phyloP scores from a whole-genome alignment of 1,140 invertebrate genomes.

The Goniozus legneri region DNA sequence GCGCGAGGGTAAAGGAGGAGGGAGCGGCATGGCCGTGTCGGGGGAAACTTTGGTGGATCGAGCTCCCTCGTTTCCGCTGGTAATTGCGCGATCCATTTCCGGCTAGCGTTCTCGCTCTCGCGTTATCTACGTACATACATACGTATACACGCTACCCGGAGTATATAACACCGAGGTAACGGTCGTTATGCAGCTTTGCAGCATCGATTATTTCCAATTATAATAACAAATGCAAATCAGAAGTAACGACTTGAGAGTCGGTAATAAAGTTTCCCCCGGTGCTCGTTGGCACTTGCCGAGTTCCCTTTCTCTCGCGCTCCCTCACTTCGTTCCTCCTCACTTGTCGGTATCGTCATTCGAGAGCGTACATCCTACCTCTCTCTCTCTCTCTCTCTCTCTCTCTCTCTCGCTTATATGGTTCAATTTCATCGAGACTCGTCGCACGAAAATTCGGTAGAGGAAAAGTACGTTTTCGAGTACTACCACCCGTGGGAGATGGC shows the following conservation, averaged over 20 bases:
- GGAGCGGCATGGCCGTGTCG: constrained; percentile 10
- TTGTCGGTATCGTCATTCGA: no score
- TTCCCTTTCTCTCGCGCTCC: neutral
- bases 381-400: no score
- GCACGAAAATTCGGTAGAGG: no score
- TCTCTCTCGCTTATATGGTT: no score
- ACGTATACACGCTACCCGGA: no score
- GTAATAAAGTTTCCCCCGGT: constrained; percentile 44
- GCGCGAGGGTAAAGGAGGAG: neutral
- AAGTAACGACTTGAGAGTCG: constrained; percentile 45
- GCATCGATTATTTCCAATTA: constrained; percentile 53
- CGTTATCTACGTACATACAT: no score
- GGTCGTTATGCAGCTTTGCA: constrained; percentile 23
- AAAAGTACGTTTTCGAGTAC: no score
- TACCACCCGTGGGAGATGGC: no score
- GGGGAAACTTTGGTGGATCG: constrained; percentile 20
- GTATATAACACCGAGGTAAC: neutral
- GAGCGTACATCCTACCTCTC: no score
- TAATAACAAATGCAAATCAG: constrained; percentile 53
- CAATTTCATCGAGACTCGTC: no score
- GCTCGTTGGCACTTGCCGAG: constrained; percentile 17
- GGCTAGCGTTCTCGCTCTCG: no score
- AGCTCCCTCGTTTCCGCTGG: constrained; percentile 17
- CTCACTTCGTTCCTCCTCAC: no score
- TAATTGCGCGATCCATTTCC: constrained; percentile 43